These are phyloP conservation scores for Vicugna pacos DNA, from an alignment of 2,113 vertebrate species.

Conservation along the genomic window DNA sequence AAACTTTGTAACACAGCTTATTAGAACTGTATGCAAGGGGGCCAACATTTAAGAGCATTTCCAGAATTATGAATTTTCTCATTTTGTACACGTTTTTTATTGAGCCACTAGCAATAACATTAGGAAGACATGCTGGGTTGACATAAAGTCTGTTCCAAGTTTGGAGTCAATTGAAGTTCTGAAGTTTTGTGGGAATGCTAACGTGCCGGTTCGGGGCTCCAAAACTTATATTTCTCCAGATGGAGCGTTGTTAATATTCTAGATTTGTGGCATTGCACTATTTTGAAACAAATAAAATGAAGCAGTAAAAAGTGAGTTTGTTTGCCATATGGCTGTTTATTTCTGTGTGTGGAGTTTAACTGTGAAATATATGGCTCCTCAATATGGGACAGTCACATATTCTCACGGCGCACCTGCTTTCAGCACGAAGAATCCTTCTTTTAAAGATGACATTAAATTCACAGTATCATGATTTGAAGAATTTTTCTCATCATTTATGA, in stretches of 20 bases:
- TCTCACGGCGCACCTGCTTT: slow-evolving; percentile 78
- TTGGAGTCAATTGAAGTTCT: neutral
- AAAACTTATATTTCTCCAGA: slow-evolving; percentile 84
- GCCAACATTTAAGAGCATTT: slow-evolving; percentile 1
- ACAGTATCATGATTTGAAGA: slow-evolving; percentile 76
- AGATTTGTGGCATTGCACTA: slow-evolving; percentile 84
- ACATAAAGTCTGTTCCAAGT: slow-evolving; percentile 58
- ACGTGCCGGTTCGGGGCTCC: slow-evolving; percentile 53
- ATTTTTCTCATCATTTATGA: slow-evolving; percentile 75
- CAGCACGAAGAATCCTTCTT: slow-evolving; percentile 72
- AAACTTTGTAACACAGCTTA: neutral
- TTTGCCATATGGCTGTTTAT: slow-evolving; percentile 89
- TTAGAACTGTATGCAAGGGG: neutral
- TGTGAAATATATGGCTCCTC: slow-evolving; percentile 82
- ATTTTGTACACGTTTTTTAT: slow-evolving; percentile 50
- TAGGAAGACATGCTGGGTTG: slow-evolving; percentile 44
- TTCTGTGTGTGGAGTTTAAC: slow-evolving; percentile 81
- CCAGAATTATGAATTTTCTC: neutral
- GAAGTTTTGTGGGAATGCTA: slow-evolving; percentile 64
- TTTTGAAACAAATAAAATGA: slow-evolving; percentile 86
- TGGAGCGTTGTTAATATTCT: slow-evolving; percentile 87
- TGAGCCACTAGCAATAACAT: slow-evolving; percentile 21
- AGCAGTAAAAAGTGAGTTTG: slow-evolving; percentile 85
- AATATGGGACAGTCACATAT: slow-evolving; percentile 70
- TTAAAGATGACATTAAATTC: slow-evolving; percentile 74